Percentiles rank a stretch among this genome's conserved stretches.
phyloP scores from a whole-genome alignment of 2,797 vertebrate genomes.

The Anas capensis region DNA sequence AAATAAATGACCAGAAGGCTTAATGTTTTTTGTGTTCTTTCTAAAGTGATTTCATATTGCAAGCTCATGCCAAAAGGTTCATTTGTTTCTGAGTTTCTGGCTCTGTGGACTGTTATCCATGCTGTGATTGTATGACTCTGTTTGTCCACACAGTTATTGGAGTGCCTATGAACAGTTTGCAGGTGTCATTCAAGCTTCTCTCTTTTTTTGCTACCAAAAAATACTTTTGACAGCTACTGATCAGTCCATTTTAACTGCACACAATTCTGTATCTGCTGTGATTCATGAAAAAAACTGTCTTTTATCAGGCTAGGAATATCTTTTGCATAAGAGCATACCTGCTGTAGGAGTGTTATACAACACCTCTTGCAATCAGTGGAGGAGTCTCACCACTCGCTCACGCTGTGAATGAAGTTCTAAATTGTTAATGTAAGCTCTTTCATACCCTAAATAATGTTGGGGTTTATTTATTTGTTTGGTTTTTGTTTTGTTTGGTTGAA shows the following conservation, averaged over 20 bases:
- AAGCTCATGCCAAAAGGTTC: slow-evolving; percentile 25
- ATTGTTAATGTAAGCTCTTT: not conserved
- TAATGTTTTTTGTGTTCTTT: slow-evolving; percentile 34
- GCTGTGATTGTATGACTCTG: not conserved
- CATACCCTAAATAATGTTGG: not conserved
- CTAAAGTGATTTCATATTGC: slow-evolving; percentile 13
- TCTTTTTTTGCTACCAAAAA: not conserved
- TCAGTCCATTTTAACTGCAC: not conserved
- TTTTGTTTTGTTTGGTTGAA: not conserved
- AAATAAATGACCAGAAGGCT: slow-evolving; percentile 53
- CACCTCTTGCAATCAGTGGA: not conserved
- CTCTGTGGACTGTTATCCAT: not conserved
- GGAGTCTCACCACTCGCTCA: not conserved
- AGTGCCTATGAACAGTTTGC: slow-evolving; percentile 14
- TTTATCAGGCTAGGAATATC: slow-evolving; percentile 11
- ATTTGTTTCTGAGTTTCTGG: slow-evolving; percentile 39
- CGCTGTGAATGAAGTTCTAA: not conserved
- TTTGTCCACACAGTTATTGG: slow-evolving; percentile 16
- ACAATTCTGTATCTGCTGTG: not conserved
- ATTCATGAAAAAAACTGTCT: not conserved
- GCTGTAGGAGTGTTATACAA: slow-evolving; percentile 9
- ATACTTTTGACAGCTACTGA: not conserved
- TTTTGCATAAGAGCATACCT: slow-evolving; percentile 32
- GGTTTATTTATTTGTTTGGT: not conserved
- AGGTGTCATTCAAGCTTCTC: slow-evolving; percentile 12